Conservation (phyloP, 2,797 vertebrate species). For the Odontamblyopus rebecca region DNA sequence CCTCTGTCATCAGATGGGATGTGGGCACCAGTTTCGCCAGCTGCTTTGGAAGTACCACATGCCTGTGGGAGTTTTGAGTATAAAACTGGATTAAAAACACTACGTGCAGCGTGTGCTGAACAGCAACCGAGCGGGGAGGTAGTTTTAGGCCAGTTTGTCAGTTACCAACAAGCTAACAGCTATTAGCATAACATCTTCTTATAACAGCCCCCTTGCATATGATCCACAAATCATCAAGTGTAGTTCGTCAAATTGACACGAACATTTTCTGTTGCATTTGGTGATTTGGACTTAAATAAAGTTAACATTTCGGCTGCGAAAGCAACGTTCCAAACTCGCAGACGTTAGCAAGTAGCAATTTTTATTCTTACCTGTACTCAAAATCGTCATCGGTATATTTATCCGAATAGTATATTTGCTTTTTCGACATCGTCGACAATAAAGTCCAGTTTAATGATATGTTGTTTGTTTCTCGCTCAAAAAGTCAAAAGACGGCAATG, state of each 20-base stretch:
- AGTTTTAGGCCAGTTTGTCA: neutral
- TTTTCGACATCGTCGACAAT: conserved; percentile 72
- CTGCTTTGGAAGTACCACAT: conserved; percentile 82
- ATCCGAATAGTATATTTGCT: conserved; percentile 82
- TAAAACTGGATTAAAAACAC: neutral
- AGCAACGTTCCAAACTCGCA: neutral
- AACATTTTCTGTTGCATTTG: neutral
- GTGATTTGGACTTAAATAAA: neutral
- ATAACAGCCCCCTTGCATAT: neutral
- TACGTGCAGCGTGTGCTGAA: neutral
- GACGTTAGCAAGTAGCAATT: neutral
- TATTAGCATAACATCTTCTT: neutral
- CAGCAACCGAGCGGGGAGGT: too few relatives aligned
- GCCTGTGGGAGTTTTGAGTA: conserved; percentile 48
- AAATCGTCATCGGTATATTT: conserved; percentile 82
- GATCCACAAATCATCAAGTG: neutral
- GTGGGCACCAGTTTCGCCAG: conserved; percentile 80
- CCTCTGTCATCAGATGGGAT: conserved; percentile 80
- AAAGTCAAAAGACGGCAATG: neutral
- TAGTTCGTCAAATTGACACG: neutral
- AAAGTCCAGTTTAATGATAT: neutral
- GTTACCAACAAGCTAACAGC: neutral
- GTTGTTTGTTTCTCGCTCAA: neutral
- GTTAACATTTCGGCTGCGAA: neutral
- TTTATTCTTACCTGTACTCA: conserved; percentile 75